phyloP scores from a whole-genome alignment of 35 echinoderm and acorn worm genomes.

The Stichopus chloronotus region DNA sequence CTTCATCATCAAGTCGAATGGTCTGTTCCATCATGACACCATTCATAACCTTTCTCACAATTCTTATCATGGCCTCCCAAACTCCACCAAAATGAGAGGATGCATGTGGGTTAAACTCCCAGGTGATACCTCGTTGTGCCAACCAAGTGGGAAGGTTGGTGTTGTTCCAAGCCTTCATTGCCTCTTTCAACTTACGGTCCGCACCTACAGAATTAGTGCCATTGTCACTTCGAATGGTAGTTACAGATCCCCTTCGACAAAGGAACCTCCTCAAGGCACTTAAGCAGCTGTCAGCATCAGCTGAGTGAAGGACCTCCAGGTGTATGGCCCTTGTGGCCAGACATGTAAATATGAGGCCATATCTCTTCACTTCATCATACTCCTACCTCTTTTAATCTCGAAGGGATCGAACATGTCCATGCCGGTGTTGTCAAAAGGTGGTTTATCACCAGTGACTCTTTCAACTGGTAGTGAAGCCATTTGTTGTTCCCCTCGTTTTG shows the following conservation, averaged over 20 bases:
- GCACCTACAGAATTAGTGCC: no score
- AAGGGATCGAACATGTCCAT: conserved; percentile 1
- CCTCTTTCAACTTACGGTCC: no score
- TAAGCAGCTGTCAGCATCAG: conserved; percentile 62
- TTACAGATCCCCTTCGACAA: no score
- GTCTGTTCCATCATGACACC: conserved; percentile 41
- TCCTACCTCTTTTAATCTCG: conserved; percentile 41
- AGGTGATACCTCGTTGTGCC: conserved; percentile 48
- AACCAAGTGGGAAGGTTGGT: no score
- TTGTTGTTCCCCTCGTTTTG: conserved; percentile 34
- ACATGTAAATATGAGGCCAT: conserved; percentile 81
- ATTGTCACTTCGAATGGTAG: no score
- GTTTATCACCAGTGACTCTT: conserved; percentile 22
- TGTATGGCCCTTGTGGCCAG: conserved; percentile 67
- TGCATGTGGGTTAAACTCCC: conserved; percentile 45
- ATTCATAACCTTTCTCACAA: conserved; percentile 65
- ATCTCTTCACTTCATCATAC: conserved; percentile 56
- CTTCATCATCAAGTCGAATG: conserved; percentile 49
- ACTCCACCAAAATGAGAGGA: conserved; percentile 58
- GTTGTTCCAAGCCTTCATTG: no score
- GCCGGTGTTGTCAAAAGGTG: no score
- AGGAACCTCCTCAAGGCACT: no score
- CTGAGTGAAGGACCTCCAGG: conserved; percentile 58
- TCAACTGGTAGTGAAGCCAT: conserved; percentile 34
- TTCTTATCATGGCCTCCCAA: conserved; percentile 62